These are phyloP conservation scores for Machaerirhynchus nigripectus DNA, from an alignment of 2,113 vertebrate genomes.

Conservation along the genomic window DNA sequence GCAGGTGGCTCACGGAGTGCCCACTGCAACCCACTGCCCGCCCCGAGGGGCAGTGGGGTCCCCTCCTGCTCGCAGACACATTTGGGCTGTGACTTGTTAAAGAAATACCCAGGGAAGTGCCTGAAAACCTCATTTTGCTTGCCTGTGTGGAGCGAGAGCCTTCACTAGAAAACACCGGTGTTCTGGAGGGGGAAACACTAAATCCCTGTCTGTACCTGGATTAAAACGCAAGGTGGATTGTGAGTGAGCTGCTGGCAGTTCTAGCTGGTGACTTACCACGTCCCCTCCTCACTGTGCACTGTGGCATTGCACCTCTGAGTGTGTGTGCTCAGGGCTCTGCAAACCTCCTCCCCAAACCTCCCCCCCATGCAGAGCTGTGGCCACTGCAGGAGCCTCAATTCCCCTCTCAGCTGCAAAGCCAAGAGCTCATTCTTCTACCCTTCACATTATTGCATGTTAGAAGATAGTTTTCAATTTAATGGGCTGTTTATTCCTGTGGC, in stretches of 20 bases:
- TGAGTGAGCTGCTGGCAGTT: background rate
- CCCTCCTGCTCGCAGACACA: background rate
- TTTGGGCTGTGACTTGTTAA: background rate
- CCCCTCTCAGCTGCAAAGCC: background rate
- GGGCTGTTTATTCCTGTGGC: background rate
- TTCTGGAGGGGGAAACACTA: background rate
- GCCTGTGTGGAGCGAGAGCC: background rate
- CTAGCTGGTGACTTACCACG: background rate
- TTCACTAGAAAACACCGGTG: background rate
- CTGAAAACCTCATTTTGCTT: background rate
- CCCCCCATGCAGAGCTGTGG: background rate
- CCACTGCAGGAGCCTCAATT: background rate
- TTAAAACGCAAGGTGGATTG: background rate
- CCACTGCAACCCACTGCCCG: background rate
- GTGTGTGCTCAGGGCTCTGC: background rate
- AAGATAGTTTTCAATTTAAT: background rate
- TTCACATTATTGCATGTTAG: background rate
- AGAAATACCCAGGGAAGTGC: background rate
- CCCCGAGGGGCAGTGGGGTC: background rate
- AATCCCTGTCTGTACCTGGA: background rate
- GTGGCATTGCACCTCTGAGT: background rate
- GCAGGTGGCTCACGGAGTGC: background rate
- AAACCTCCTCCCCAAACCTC: background rate
- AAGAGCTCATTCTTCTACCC: background rate
- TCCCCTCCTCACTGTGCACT: background rate